phyloP scores from a whole-genome alignment of 2,888 invertebrate genomes.

The Cerceris rybyensis region DNA sequence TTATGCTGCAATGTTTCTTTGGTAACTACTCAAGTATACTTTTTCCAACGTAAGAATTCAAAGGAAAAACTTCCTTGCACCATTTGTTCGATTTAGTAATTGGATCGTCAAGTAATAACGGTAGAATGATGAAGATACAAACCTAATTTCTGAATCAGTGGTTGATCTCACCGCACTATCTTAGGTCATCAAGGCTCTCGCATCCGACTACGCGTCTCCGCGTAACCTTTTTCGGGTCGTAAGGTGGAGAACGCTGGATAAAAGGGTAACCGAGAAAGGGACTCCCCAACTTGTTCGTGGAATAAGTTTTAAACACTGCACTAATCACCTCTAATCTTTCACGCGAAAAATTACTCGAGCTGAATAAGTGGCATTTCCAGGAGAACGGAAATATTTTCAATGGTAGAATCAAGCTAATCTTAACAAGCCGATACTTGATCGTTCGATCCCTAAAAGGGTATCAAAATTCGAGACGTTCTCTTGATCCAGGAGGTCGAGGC shows the following conservation, averaged over 20 bases:
- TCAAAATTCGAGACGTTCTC: constrained; percentile 26
- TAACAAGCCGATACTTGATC: background rate
- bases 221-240: too few species aligned
- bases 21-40: too few species aligned
- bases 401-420: too few species aligned
- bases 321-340: constrained; percentile 46
- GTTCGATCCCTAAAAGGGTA: background rate
- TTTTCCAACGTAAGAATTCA: background rate
- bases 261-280: too few species aligned
- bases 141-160: constrained; percentile 26
- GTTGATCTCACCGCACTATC: constrained; percentile 2
- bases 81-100: background rate
- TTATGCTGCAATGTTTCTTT: background rate
- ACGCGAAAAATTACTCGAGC: constrained; percentile 24
- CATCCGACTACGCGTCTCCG: too few species aligned
- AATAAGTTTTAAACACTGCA: constrained; percentile 35
- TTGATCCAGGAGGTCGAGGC: constrained; percentile 42
- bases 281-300: too few species aligned
- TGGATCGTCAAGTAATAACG: too few species aligned
- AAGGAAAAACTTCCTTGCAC: background rate
- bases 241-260: too few species aligned
- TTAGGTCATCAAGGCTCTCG: background rate
- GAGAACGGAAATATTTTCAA: too few species aligned
- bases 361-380: constrained; percentile 26
- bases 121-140: constrained; percentile 21